These are phyloP conservation scores for Neolamprologus sp. DNA, from an alignment of 2,113 vertebrate genomes.

Conservation along the genomic window DNA sequence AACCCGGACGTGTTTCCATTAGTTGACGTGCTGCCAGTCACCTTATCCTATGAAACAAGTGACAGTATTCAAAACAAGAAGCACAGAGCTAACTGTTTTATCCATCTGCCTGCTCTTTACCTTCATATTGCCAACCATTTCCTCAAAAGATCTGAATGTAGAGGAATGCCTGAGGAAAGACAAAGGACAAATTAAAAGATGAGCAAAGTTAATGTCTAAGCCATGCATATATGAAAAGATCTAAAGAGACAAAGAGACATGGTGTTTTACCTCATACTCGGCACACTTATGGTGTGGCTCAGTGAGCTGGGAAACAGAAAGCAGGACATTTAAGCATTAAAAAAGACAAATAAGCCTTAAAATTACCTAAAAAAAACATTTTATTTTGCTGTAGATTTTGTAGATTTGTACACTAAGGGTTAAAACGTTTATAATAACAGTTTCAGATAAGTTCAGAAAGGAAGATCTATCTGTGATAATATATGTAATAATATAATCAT, in stretches of 20 bases:
- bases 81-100: too few species aligned
- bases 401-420: not conserved
- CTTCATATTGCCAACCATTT: constrained; percentile 85
- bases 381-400: not conserved
- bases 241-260: not conserved
- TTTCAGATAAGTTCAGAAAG: not conserved
- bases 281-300: constrained; percentile 92
- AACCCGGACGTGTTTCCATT: constrained; percentile 36
- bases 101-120: constrained; percentile 54
- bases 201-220: not conserved
- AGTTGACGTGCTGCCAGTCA: constrained; percentile 14
- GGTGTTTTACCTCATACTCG: constrained; percentile 89
- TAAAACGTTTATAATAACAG: not conserved
- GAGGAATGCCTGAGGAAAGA: constrained; percentile 82
- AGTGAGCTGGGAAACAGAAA: constrained; percentile 69
- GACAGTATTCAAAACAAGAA: not conserved
- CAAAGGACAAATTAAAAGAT: not conserved
- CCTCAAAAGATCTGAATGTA: constrained; percentile 92
- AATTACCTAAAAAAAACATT: fast-evolving
- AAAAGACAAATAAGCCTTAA: not conserved
- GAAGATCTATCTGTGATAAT: not conserved
- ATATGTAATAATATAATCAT: not conserved
- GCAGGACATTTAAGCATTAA: not conserved
- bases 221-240: not conserved
- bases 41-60: constrained; percentile 44